These are phyloP conservation scores for Philereme transversata DNA, from an alignment of 2,888 invertebrate genomes.

Conservation along the genomic window DNA sequence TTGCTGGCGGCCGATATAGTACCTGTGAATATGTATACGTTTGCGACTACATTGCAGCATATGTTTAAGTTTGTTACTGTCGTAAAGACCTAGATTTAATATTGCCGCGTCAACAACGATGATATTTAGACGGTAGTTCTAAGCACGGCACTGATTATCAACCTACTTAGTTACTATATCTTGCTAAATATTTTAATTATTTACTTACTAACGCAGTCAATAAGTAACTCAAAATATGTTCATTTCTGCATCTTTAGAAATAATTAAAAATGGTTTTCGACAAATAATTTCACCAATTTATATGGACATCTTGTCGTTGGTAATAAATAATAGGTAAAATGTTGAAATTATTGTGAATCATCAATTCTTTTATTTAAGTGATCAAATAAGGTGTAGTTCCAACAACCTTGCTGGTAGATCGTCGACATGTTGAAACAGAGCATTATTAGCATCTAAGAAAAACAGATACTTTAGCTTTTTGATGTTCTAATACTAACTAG, in stretches of 20 bases:
- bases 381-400: background rate
- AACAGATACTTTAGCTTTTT: no score
- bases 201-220: no score
- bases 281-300: no score
- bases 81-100: conserved; percentile 42
- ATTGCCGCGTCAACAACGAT: background rate
- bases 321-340: background rate
- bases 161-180: no score
- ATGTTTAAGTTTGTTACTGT: conserved; percentile 74
- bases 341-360: background rate
- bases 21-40: conserved; percentile 72
- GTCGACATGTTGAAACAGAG: background rate
- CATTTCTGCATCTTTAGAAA: no score
- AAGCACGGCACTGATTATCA: no score
- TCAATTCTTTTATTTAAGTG: background rate
- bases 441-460: background rate
- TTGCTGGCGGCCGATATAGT: conserved; percentile 69
- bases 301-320: no score
- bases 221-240: no score
- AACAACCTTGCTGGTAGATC: background rate
- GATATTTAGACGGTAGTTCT: background rate
- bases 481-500: no score
- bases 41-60: conserved; percentile 64
- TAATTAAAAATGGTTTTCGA: no score
- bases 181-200: no score